Evolutionary conservation across 2,113 vertebrate genomes (phyloP), one percentile per base, ranked within the genome.

Genomic region (Tachysurus fulvidraco): DNA sequence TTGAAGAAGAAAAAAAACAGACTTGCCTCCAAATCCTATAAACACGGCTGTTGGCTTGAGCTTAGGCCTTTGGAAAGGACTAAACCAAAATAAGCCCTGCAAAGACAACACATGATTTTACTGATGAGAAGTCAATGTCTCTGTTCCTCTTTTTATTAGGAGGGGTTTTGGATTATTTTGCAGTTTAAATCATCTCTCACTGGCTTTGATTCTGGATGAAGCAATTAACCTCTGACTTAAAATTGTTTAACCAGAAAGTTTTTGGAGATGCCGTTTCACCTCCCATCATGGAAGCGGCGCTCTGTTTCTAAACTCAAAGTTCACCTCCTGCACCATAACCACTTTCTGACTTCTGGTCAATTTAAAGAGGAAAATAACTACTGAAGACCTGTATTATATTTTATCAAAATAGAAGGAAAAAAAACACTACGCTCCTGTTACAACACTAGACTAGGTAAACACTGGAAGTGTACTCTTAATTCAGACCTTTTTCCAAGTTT

Each of bases 371-470:
- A 88, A 86, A 90, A 84, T 91, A 89, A 93, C 95, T 95, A 95
- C 95, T 95, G 95, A 95, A 90, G 86, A 92, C 60, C 76, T 86
- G 78, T 83, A 85, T 88, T 55, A 62, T 84, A 86, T 89, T 90
- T 88, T 71, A 82, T 14, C 0, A 84, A 65, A 86, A 30, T 71
- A 54, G 84, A 59, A 86, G n/a, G n/a, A 86, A 76, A 90, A 85
- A 79, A 88, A 91, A 90, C 83, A 86, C 88, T 90, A 91, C 84
- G 83, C 91, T 94, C 87, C 91, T 93, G 92, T 93, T 93, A 91
- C 91, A 92, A 92, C 93, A 94, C 93, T 94, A 94, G 92, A 90
- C 85, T 91, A 93, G 91, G 88, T 94, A 90, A 95, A 96, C 95
- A 96, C 95, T 96, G 95, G 95, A 96, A 91, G 93, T 91, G 88